Evolutionary conservation across 1,140 invertebrate genomes (phyloP).

Genomic region (Streblospio benedicti): DNA sequence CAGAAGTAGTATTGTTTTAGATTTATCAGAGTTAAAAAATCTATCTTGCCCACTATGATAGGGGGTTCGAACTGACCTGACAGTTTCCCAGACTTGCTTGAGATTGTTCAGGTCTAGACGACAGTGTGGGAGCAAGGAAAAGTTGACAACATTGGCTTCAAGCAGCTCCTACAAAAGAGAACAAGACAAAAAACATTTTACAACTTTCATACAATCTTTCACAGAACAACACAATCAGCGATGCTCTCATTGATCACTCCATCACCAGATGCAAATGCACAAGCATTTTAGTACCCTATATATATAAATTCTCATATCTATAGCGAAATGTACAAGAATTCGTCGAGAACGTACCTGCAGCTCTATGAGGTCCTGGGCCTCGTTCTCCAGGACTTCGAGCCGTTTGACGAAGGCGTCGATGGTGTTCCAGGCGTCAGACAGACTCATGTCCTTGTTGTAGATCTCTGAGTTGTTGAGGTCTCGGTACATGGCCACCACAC

Average conservation of each 20-base stretch:
- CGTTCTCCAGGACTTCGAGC: constrained; percentile 39
- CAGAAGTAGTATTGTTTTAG: no score
- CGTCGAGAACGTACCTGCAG: no score
- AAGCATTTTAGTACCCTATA: no score
- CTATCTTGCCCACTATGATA: not conserved
- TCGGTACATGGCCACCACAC: constrained; percentile 29
- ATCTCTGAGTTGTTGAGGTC: constrained; percentile 39
- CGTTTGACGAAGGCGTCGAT: constrained; percentile 37
- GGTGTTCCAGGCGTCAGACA: constrained; percentile 34
- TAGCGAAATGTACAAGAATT: no score
- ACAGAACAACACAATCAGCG: no score
- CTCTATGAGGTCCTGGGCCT: constrained; percentile 45
- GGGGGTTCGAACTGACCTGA: constrained; percentile 21
- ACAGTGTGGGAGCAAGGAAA: constrained; percentile 40
- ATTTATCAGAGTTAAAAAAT: no score
- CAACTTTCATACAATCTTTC: no score
- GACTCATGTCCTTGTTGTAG: constrained; percentile 36
- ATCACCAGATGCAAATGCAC: no score
- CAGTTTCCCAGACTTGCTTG: constrained; percentile 44
- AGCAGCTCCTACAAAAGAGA: no score
- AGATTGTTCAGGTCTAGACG: constrained; percentile 39
- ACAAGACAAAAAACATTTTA: no score
- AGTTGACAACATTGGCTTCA: constrained; percentile 43
- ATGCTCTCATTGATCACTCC: no score
- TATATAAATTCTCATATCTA: no score